phyloP scores from a whole-genome alignment of 1,140 invertebrate genomes.

The Formica selysi region DNA sequence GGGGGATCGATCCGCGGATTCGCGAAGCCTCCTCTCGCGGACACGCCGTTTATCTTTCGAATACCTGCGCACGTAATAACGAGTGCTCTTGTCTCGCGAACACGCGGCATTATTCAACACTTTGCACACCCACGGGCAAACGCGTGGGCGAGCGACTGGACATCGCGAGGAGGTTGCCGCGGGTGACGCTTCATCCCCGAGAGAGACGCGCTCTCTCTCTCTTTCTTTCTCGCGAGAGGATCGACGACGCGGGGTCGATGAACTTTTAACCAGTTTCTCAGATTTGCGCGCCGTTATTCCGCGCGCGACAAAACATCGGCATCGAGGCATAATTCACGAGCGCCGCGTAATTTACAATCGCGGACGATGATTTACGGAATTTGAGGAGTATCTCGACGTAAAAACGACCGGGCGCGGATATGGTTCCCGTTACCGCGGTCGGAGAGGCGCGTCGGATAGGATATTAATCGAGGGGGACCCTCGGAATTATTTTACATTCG shows the following conservation, averaged over 20 bases:
- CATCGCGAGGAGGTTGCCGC: slow-evolving; percentile 31
- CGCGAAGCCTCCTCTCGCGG: neutral
- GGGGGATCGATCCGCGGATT: slow-evolving; percentile 26
- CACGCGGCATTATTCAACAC: slow-evolving; percentile 63
- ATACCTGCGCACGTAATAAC: slow-evolving; percentile 68
- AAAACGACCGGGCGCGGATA: slow-evolving; percentile 19
- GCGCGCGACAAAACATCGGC: slow-evolving; percentile 39
- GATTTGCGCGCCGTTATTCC: slow-evolving; percentile 33
- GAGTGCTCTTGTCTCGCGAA: slow-evolving; percentile 42
- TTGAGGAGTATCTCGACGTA: slow-evolving; percentile 14
- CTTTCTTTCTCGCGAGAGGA: neutral
- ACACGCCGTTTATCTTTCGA: slow-evolving; percentile 40
- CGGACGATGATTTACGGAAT: slow-evolving; percentile 52
- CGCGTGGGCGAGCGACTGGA: slow-evolving; percentile 60
- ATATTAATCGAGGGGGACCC: slow-evolving; percentile 8
- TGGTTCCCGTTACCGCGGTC: slow-evolving; percentile 17
- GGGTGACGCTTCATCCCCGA: slow-evolving; percentile 26
- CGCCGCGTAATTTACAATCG: slow-evolving; percentile 46
- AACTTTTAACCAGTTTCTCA: slow-evolving; percentile 62
- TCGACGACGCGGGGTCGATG: slow-evolving; percentile 1
- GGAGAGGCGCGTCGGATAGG: neutral
- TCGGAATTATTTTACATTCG: slow-evolving; percentile 15
- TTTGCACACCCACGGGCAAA: slow-evolving; percentile 38
- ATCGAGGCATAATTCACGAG: slow-evolving; percentile 46
- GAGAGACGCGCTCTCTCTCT: slow-evolving; percentile 15